Conservation (phyloP, 1,140 invertebrate species). For the Bombus huntii region DNA sequence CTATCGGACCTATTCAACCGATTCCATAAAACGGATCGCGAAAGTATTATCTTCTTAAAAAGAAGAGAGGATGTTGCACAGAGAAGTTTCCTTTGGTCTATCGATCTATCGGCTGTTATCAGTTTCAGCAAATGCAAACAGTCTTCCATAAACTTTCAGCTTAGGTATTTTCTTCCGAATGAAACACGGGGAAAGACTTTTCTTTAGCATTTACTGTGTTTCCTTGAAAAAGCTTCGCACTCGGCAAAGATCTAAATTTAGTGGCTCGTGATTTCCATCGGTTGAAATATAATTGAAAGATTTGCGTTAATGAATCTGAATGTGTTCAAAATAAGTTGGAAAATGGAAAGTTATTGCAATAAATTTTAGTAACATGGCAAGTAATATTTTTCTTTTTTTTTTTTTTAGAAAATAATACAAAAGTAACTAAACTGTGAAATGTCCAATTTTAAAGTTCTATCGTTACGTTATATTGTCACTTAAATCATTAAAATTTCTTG, state of each 20-base stretch:
- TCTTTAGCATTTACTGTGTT: not conserved
- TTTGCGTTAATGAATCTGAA: no score
- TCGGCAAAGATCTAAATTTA: not conserved
- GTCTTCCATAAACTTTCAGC: not conserved
- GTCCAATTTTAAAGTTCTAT: no score
- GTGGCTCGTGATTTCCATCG: not conserved
- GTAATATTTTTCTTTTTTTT: no score
- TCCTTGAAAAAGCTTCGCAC: not conserved
- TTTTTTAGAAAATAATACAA: no score
- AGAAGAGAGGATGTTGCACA: not conserved
- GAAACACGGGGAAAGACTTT: not conserved
- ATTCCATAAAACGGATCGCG: slow-evolving; percentile 22
- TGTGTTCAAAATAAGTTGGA: no score
- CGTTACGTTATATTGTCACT: no score
- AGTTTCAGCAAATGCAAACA: slow-evolving; percentile 3
- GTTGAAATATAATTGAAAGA: no score
- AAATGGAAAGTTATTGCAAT: no score
- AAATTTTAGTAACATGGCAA: no score
- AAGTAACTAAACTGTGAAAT: no score
- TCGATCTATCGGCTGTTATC: not conserved
- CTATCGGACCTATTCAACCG: slow-evolving; percentile 3
- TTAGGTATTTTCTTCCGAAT: not conserved
- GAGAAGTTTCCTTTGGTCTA: not conserved
- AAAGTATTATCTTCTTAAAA: slow-evolving; percentile 21
- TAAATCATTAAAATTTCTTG: no score